These are phyloP conservation scores for Platypus cylindrus DNA, from an alignment of 2,888 invertebrate genomes.

Conservation along the genomic window DNA sequence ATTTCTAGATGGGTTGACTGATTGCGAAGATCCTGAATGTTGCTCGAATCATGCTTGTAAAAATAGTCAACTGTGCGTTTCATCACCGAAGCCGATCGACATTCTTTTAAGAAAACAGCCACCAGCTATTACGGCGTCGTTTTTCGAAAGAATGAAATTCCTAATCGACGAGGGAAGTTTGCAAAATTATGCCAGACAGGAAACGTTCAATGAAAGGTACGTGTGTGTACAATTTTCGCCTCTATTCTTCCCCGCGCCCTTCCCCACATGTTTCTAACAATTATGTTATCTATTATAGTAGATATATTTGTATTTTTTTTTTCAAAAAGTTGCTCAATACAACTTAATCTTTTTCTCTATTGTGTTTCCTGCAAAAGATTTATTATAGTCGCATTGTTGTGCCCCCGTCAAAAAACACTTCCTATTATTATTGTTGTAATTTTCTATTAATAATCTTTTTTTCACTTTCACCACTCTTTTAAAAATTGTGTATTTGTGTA, in stretches of 20 bases:
- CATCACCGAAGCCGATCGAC: conserved; percentile 91
- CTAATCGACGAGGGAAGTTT: conserved; percentile 95
- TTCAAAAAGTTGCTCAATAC: conserved; percentile 8
- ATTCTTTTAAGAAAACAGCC: conserved; percentile 91
- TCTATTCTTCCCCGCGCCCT: background rate
- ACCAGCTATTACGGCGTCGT: conserved; percentile 92
- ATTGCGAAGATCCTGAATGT: conserved; percentile 98
- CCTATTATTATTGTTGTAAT: conserved; percentile 36
- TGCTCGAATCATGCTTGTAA: conserved; percentile 74
- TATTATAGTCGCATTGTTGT: conserved; percentile 57
- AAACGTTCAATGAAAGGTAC: conserved; percentile 96
- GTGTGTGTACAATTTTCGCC: conserved; percentile 3
- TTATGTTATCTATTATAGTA: too few species aligned
- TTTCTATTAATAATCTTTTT: conserved; percentile 20
- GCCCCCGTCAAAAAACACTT: conserved; percentile 51
- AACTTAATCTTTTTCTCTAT: conserved; percentile 21
- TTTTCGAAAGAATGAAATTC: conserved; percentile 97
- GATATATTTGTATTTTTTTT: conserved; percentile 1
- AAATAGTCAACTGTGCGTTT: conserved; percentile 81
- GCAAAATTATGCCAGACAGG: conserved; percentile 91
- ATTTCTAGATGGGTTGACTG: conserved; percentile 79
- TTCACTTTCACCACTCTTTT: conserved; percentile 23
- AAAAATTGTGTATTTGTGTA: conserved; percentile 12
- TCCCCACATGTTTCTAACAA: conserved; percentile 3
- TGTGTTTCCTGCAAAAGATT: conserved; percentile 21